These are phyloP conservation scores for Auanema sp. DNA, from an alignment of 2,888 invertebrate genomes.

Conservation along the genomic window DNA sequence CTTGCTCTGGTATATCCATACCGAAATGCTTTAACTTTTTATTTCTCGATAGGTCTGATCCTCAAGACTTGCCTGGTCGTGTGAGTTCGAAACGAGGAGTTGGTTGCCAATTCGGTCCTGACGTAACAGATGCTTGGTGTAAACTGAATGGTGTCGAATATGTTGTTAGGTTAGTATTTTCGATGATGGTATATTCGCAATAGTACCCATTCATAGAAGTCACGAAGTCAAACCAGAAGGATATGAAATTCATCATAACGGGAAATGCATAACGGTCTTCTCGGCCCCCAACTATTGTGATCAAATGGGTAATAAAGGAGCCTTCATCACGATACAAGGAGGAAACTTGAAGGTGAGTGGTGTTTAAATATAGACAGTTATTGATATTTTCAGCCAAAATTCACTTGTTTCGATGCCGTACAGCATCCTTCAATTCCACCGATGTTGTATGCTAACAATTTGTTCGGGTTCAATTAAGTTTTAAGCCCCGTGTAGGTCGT, in stretches of 20 bases:
- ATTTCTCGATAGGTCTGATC: conserved; percentile 81
- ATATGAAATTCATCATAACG: conserved; percentile 90
- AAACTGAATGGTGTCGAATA: conserved; percentile 85
- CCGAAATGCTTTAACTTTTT: no score
- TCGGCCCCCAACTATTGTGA: conserved; percentile 97
- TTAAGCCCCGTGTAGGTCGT: no score
- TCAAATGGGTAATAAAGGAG: conserved; percentile 95
- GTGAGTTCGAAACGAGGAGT: conserved; percentile 94
- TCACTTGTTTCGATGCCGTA: conserved; percentile 89
- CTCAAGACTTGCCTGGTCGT: conserved; percentile 84
- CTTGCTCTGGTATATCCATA: conserved; percentile 80
- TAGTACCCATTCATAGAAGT: no score
- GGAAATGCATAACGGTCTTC: conserved; percentile 96
- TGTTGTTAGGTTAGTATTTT: conserved; percentile 72
- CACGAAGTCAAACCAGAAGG: conserved; percentile 97
- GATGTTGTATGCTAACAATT: conserved; percentile 53
- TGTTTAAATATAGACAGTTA: background rate
- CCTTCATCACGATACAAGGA: conserved; percentile 91
- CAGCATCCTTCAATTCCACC: conserved; percentile 66
- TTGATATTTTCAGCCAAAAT: conserved; percentile 82
- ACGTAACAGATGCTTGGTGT: conserved; percentile 86
- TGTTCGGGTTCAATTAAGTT: conserved; percentile 14
- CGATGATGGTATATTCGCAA: conserved; percentile 4
- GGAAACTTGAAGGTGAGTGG: conserved; percentile 43
- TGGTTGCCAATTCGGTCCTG: conserved; percentile 94